These are phyloP conservation scores for Mesaphorura yosii DNA, from an alignment of 1,140 invertebrate genomes.

Conservation along the genomic window DNA sequence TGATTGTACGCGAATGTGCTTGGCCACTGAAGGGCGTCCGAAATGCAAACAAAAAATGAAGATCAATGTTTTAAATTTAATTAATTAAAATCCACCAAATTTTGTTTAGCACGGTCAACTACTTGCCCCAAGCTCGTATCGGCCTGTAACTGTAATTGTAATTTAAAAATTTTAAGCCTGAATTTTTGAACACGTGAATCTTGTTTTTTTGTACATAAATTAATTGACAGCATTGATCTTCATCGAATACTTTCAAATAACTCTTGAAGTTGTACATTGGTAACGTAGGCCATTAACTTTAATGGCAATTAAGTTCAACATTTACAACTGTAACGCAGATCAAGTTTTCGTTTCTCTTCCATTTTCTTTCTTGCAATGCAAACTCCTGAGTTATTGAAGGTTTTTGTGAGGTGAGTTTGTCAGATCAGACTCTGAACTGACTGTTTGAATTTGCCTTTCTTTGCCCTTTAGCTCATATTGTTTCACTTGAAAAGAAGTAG, in stretches of 20 bases:
- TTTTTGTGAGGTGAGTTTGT: conserved; percentile 30
- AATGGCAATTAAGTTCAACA: background rate
- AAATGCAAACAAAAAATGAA: conserved; percentile 30
- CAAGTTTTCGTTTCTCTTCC: background rate
- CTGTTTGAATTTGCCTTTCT: conserved; percentile 30
- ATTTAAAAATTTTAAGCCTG: background rate
- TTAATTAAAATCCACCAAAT: too few species aligned
- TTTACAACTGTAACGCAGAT: too few species aligned
- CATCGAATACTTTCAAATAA: background rate
- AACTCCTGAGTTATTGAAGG: background rate
- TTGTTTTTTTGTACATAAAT: background rate
- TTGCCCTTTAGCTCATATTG: conserved; percentile 30
- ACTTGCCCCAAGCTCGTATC: too few species aligned
- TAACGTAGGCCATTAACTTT: background rate
- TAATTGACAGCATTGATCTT: background rate
- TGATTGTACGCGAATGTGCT: conserved; percentile 20
- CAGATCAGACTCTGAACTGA: conserved; percentile 31
- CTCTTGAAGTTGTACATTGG: background rate
- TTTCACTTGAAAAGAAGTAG: conserved; percentile 32
- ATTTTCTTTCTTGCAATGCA: background rate
- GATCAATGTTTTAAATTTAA: conserved; percentile 24
- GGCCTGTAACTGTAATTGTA: background rate
- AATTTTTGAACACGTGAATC: conserved; percentile 1
- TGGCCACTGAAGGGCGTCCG: conserved; percentile 31
- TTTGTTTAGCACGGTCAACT: too few species aligned